Evolutionary conservation across 2,888 invertebrate genomes (phyloP).

Genomic region (Lapara coniferarum): DNA sequence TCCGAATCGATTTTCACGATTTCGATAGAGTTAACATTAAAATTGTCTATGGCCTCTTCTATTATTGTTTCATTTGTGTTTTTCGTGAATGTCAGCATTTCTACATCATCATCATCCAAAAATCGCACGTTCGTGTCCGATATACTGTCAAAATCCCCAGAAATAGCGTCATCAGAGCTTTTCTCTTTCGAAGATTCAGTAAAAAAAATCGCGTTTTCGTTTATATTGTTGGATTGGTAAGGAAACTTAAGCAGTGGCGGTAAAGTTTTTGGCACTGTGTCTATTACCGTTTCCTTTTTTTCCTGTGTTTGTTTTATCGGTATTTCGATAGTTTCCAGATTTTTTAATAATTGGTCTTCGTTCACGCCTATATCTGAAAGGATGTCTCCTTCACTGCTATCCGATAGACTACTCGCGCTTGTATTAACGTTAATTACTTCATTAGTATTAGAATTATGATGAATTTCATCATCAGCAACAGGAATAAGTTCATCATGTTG

Average conservation of each 20-base stretch:
- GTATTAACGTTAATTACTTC: slow-evolving; percentile 26
- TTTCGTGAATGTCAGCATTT: not conserved
- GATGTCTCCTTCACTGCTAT: slow-evolving; percentile 46
- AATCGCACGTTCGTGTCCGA: slow-evolving; percentile 45
- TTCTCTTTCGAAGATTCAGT: not conserved
- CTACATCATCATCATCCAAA: slow-evolving; percentile 36
- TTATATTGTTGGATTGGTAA: not conserved
- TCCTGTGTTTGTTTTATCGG: slow-evolving; percentile 45
- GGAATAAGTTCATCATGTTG: too few relatives aligned
- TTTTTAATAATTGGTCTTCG: slow-evolving; percentile 54
- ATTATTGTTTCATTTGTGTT: not conserved
- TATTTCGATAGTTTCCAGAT: slow-evolving; percentile 61
- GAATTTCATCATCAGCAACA: too few relatives aligned
- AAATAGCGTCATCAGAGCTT: not conserved
- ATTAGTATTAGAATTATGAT: not conserved
- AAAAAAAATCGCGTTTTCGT: too few relatives aligned
- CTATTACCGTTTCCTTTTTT: not conserved
- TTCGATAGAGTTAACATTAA: too few relatives aligned
- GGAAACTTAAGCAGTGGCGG: not conserved
- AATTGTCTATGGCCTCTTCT: not conserved
- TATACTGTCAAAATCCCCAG: slow-evolving; percentile 37
- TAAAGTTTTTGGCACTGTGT: not conserved
- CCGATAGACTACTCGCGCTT: slow-evolving; percentile 37
- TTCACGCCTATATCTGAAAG: slow-evolving; percentile 48
- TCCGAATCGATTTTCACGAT: too few relatives aligned